Base-by-base conservation (phyloP, 1,140 invertebrate species). In the Microplitis mediator region DNA sequence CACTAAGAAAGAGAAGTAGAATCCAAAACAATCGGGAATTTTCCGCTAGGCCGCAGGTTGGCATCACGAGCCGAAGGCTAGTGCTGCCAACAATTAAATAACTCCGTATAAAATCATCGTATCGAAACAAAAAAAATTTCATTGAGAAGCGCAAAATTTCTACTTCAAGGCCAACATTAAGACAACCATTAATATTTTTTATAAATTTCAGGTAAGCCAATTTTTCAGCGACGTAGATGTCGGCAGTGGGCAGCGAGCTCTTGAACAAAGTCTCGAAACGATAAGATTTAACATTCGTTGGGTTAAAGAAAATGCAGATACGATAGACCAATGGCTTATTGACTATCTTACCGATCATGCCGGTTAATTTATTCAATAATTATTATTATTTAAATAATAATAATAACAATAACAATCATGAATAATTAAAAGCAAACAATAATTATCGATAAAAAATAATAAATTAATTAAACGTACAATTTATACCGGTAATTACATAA, bases 271-370 rank as follows among this genome's bases (percentile, higher is more conserved):
- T 77, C 81, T 94, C 65, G 93, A 95, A 85, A 92, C 89, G n/a
- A 93, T 95, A 69, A 89, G 90, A 76, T 88, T 93, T 51, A 94
- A 94, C 81, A 93, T 94, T n/a, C 89, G 92, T 69, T 95, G 93
- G 93, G 89, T 93, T 1, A 85, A 89, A 51, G 86, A 90, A 50
- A 92, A 93, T 76, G 90, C 91, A n/a, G 86, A 89, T 2, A 81
- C 84, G 50, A 87, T 92, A 35, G 88, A 89, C 73, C 76, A 88
- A 58, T 93, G 91, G 91, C 85, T 93, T 2, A 81, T 82, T n/a
- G 83, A 86, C 39, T 85, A 89, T 75, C 77, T 86, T 64, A 83
- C 81, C 52, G 72, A 73, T 14, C 31, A 69, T 14, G 5, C 5
- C 16, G 56, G 56, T 4, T 58, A 31, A 58, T 16, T 34, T 0